These are phyloP conservation scores for Orthochromis malagaraziensis DNA, from an alignment of 2,113 vertebrate genomes.

Conservation along the genomic window DNA sequence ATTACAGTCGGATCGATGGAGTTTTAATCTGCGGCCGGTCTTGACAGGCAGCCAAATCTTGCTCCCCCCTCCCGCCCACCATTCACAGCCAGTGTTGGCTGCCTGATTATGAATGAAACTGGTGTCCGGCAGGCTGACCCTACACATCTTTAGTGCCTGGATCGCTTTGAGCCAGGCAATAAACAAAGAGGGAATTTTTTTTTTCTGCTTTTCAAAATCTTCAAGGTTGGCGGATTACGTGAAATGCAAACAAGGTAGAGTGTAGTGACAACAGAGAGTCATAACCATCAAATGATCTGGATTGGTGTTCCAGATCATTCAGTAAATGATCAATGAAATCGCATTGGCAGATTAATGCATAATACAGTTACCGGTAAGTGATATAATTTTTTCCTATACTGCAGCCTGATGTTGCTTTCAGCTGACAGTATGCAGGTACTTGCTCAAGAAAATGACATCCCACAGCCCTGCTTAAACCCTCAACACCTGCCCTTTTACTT, in stretches of 20 bases:
- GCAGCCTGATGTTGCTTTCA: not conserved
- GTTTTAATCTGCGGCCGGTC: slow-evolving; percentile 53
- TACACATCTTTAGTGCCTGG: not conserved
- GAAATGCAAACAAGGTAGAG: not conserved
- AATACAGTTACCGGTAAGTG: not conserved
- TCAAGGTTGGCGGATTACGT: not conserved
- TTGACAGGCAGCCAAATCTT: slow-evolving; percentile 31
- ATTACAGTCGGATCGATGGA: slow-evolving; percentile 61
- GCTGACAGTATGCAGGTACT: not conserved
- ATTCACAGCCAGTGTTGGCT: not conserved
- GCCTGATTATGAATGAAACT: slow-evolving; percentile 43
- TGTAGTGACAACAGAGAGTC: not conserved
- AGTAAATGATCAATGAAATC: not conserved
- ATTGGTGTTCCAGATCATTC: not conserved
- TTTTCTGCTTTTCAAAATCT: not conserved
- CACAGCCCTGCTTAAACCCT: not conserved
- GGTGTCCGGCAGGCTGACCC: slow-evolving; percentile 1
- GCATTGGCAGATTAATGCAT: not conserved
- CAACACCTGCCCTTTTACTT: not conserved
- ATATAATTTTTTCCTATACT: not conserved
- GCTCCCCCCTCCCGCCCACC: slow-evolving; percentile 1
- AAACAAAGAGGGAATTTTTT: not conserved
- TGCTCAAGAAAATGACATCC: not conserved
- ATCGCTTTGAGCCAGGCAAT: not conserved
- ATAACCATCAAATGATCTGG: not conserved